These are phyloP conservation scores for Pantherophis guttatus DNA, from an alignment of 2,113 vertebrate species.

Conservation along the genomic window DNA sequence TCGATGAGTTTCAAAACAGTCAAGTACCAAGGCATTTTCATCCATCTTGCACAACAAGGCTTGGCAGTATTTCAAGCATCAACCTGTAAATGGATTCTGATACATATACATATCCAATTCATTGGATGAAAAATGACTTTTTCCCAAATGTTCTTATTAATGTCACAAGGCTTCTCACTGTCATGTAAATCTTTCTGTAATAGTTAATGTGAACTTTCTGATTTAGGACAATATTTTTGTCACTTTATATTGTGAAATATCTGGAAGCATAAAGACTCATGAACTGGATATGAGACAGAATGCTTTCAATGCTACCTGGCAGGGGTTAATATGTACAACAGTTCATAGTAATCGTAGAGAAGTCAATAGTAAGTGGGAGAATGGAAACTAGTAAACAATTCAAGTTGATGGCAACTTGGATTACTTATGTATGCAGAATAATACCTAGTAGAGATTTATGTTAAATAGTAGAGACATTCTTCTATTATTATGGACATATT, in stretches of 20 bases:
- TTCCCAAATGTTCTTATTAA: not conserved
- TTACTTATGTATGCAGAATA: not conserved
- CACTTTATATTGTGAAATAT: not conserved
- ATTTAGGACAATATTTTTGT: not conserved
- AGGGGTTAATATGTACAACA: not conserved
- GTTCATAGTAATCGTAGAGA: not conserved
- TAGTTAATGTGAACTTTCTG: not conserved
- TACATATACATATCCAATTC: not conserved
- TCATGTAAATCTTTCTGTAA: not conserved
- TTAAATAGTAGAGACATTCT: fast-evolving
- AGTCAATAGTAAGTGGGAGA: not conserved
- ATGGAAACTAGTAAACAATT: not conserved
- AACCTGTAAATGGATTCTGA: not conserved
- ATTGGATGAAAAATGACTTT: not conserved
- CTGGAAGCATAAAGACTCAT: not conserved
- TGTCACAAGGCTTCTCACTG: not conserved
- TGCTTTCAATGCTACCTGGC: conserved; percentile 1
- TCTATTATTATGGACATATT: fast-evolving
- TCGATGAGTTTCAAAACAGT: not conserved
- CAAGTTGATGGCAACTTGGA: not conserved
- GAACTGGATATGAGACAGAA: conserved; percentile 9
- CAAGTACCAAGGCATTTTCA: not conserved
- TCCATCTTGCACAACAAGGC: not conserved
- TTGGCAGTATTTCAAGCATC: not conserved
- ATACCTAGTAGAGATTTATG: not conserved